Percentiles rank a stretch among this genome's conserved stretches.
These are phyloP conservation scores for Urocyon cinereoargenteus DNA, from an alignment of 2,797 vertebrate genomes.

Conservation along the genomic window DNA sequence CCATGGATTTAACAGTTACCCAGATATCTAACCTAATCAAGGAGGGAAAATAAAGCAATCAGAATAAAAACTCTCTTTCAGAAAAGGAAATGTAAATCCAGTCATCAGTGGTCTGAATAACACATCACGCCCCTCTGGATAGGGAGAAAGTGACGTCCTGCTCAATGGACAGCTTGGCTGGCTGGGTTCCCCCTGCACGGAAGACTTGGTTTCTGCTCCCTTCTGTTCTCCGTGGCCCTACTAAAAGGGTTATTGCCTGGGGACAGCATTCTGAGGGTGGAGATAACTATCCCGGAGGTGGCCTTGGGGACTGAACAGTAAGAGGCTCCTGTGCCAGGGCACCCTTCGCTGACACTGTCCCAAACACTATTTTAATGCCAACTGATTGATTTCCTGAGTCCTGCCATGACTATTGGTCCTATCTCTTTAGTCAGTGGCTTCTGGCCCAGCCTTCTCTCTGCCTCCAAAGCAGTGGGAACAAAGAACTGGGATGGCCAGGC, in stretches of 20 bases:
- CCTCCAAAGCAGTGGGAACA: neutral
- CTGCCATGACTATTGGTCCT: neutral
- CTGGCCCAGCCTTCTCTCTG: neutral
- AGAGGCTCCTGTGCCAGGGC: neutral
- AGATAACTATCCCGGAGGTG: neutral
- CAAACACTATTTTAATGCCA: neutral
- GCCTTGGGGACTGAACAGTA: neutral
- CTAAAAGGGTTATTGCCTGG: neutral
- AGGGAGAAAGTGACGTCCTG: no score
- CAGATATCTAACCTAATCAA: no score
- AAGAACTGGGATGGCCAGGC: neutral
- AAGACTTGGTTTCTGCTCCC: neutral
- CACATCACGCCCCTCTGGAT: no score
- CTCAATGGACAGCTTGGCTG: no score
- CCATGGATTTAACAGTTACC: no score
- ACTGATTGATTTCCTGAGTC: neutral
- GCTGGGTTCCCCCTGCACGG: no score
- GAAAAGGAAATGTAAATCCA: no score
- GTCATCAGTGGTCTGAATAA: no score
- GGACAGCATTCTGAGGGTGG: neutral
- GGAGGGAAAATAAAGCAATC: no score
- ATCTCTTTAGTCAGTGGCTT: neutral
- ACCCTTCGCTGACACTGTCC: neutral
- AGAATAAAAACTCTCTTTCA: no score
- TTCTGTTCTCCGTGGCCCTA: neutral